phyloP scores from a whole-genome alignment of 2,797 vertebrate genomes.

The Pogonophryne albipinna region DNA sequence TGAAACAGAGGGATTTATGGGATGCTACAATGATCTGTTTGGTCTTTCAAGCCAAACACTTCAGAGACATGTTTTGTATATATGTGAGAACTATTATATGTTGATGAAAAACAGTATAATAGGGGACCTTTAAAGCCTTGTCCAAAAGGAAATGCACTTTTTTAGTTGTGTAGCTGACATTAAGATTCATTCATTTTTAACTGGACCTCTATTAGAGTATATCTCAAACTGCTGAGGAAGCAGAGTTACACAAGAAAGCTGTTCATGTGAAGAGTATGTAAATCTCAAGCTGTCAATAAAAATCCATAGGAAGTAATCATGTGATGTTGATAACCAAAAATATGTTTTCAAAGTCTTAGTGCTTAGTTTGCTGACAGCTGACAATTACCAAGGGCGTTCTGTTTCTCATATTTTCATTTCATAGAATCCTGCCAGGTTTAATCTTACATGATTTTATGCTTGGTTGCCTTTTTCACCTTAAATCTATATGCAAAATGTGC shows the following conservation, averaged over 20 bases:
- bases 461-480: slow-evolving; percentile 43
- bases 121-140: background rate
- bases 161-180: slow-evolving; percentile 9
- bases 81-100: no score
- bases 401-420: slow-evolving; percentile 21
- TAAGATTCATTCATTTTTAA: no score
- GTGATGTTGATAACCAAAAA: slow-evolving; percentile 17
- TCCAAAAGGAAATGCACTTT: slow-evolving; percentile 16
- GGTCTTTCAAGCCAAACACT: no score
- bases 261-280: background rate
- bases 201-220: background rate
- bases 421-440: slow-evolving; percentile 29
- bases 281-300: slow-evolving; percentile 6
- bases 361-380: background rate
- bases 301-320: slow-evolving; percentile 29
- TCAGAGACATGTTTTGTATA: no score
- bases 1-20: no score
- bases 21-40: no score
- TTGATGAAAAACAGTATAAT: no score
- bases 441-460: slow-evolving; percentile 52
- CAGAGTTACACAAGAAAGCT: no score
- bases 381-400: slow-evolving; percentile 19
- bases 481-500: slow-evolving; percentile 31
- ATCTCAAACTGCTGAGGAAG: slow-evolving; percentile 3
- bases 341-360: background rate